Conservation (phyloP, 2,113 vertebrate genomes). For the Oryzias melastigma region DNA sequence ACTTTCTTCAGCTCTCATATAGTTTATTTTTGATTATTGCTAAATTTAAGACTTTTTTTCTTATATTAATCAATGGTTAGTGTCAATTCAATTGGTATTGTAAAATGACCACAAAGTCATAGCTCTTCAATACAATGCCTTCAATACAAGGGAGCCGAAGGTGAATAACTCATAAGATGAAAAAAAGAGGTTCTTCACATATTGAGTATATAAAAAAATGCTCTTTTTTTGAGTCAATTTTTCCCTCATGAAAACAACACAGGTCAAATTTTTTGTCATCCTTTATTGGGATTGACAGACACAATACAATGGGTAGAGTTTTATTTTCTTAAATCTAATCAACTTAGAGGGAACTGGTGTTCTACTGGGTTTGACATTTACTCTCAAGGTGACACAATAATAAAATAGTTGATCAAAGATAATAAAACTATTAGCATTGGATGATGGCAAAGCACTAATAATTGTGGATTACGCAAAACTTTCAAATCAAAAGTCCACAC, state of each 20-base stretch:
- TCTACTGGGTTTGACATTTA: background rate
- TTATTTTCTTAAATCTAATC: background rate
- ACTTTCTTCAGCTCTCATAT: too few relatives aligned
- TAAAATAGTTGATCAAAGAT: too few relatives aligned
- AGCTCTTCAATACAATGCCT: background rate
- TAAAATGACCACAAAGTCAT: background rate
- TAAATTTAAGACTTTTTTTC: too few relatives aligned
- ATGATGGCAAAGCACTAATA: too few relatives aligned
- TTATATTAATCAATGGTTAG: too few relatives aligned
- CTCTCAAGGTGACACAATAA: too few relatives aligned
- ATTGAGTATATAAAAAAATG: background rate
- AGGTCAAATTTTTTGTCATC: conserved; percentile 10
- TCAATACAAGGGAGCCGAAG: conserved; percentile 6
- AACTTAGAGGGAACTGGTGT: background rate
- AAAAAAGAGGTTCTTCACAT: conserved; percentile 11
- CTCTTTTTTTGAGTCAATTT: conserved; percentile 6
- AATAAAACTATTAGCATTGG: too few relatives aligned
- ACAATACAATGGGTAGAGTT: background rate
- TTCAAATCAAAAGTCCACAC: too few relatives aligned
- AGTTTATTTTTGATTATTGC: too few relatives aligned
- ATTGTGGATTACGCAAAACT: too few relatives aligned
- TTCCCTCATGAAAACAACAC: background rate
- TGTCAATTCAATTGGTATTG: too few relatives aligned
- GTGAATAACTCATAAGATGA: conserved; percentile 10
- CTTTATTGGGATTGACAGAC: conserved; percentile 9